Conservation (phyloP, 37 sponge, comb jelly and placozoan species). For the Spongia lamella region DNA sequence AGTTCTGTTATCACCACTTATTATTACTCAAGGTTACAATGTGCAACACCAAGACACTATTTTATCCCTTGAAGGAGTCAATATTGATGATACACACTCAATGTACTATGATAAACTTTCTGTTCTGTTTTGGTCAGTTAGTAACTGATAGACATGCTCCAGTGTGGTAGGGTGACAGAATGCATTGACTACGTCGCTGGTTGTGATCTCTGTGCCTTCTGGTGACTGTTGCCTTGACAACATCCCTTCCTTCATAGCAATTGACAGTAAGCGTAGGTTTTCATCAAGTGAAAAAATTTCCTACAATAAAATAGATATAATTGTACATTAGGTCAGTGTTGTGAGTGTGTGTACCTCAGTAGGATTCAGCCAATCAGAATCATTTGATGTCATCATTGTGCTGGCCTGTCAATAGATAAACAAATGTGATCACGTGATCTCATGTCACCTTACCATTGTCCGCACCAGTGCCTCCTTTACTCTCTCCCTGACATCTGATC, state of each 20-base stretch:
- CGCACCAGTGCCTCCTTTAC: constrained; percentile 67
- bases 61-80: no score
- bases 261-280: constrained; percentile 13
- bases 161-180: no score
- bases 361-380: constrained; percentile 61
- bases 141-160: no score
- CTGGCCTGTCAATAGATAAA: background rate
- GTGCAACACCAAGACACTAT: no score
- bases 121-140: no score
- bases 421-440: constrained; percentile 13
- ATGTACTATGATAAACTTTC: no score
- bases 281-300: constrained; percentile 2
- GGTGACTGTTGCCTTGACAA: no score
- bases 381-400: background rate
- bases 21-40: no score
- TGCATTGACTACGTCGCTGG: no score
- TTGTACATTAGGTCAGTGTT: background rate
- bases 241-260: background rate
- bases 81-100: no score
- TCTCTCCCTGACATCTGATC: constrained; percentile 51
- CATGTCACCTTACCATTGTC: constrained; percentile 45
- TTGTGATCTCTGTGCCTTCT: no score
- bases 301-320: background rate
- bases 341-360: constrained; percentile 52
- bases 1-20: no score